Evolutionary conservation across 1,140 invertebrate genomes (phyloP).

Genomic region (Rhagoletis pomonella): DNA sequence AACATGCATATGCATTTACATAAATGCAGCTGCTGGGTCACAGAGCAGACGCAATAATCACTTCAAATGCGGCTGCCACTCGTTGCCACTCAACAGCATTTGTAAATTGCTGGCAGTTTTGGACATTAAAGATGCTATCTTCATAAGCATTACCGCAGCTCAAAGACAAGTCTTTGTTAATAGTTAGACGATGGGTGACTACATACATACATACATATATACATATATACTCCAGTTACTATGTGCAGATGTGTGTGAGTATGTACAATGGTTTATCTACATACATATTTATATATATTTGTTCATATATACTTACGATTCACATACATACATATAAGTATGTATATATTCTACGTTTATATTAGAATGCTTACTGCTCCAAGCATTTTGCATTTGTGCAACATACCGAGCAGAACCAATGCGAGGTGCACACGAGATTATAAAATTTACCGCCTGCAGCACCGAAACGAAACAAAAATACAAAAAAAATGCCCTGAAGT

Average conservation of each 20-base stretch:
- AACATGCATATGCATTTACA: too few relatives aligned
- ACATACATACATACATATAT: background rate
- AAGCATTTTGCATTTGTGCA: too few relatives aligned
- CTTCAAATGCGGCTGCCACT: background rate
- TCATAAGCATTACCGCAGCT: constrained; percentile 1
- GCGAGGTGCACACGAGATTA: background rate
- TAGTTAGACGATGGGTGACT: background rate
- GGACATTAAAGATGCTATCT: constrained; percentile 10
- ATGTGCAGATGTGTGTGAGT: background rate
- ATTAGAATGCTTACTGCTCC: too few relatives aligned
- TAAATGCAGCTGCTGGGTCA: background rate
- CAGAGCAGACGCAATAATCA: background rate
- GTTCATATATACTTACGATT: too few relatives aligned
- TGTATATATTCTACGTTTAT: too few relatives aligned
- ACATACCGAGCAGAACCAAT: background rate
- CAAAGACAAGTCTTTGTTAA: constrained; percentile 1
- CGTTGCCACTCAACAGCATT: background rate
- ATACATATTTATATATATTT: too few relatives aligned
- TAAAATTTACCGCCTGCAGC: background rate
- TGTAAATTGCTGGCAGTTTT: background rate
- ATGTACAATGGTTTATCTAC: background rate
- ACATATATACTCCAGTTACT: background rate
- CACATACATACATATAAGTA: too few relatives aligned
- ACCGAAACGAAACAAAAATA: background rate
- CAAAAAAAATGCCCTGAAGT: background rate